A percentile compares a stretch with the other conserved stretches of the same genome.
Conservation (phyloP, 2,797 vertebrate genomes). For the Thunnus albacares region DNA sequence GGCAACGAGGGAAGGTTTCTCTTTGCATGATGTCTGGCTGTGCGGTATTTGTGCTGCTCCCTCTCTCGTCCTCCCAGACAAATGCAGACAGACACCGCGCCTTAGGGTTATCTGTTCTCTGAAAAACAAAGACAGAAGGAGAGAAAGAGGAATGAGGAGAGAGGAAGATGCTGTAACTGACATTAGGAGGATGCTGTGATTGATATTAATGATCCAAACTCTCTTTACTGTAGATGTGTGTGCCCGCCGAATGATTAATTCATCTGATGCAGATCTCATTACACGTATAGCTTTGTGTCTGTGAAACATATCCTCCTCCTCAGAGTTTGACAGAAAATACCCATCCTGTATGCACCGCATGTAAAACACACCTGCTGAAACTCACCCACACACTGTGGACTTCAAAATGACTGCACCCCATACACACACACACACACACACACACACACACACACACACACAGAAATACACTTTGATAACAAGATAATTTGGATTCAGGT, state of each 20-base stretch:
- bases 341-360: constrained; percentile 42
- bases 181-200: neutral
- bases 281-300: constrained; percentile 13
- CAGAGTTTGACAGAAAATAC: constrained; percentile 40
- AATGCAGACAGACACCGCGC: constrained; percentile 78
- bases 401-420: constrained; percentile 56
- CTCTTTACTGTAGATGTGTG: neutral
- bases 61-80: constrained; percentile 70
- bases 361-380: constrained; percentile 61
- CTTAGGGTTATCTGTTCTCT: constrained; percentile 74
- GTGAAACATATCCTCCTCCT: constrained; percentile 31
- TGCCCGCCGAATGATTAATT: constrained; percentile 4
- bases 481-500: constrained; percentile 49
- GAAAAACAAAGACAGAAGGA: constrained; percentile 73
- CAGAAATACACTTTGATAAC: constrained; percentile 31
- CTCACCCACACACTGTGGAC: constrained; percentile 66
- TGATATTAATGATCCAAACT: constrained; percentile 23
- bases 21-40: constrained; percentile 70
- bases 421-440: constrained; percentile 6
- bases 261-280: neutral
- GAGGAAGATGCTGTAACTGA: constrained; percentile 15
- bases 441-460: constrained; percentile 38
- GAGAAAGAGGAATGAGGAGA: constrained; percentile 40
- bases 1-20: constrained; percentile 57
- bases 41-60: constrained; percentile 68